These are phyloP conservation scores for Grantiella picta DNA, from an alignment of 2,113 vertebrate species.

Conservation along the genomic window DNA sequence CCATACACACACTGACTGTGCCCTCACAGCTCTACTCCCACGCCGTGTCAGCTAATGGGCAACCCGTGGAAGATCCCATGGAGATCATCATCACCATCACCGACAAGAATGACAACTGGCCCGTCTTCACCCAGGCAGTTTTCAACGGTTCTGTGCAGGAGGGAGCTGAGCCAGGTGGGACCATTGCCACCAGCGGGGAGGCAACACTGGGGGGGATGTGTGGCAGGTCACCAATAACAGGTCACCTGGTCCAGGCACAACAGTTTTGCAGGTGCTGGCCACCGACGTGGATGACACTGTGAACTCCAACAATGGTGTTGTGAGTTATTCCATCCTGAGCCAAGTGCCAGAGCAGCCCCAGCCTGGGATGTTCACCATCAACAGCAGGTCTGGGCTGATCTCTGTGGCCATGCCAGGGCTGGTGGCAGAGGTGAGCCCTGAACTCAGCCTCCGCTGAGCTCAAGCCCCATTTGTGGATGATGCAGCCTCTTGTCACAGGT, in stretches of 20 bases:
- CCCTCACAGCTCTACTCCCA: neutral
- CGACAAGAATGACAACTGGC: constrained; percentile 62
- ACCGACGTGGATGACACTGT: constrained; percentile 52
- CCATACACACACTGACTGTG: neutral
- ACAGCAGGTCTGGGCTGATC: constrained; percentile 69
- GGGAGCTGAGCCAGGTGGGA: neutral
- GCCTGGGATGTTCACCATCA: constrained; percentile 73
- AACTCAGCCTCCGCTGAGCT: neutral
- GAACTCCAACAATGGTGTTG: constrained; percentile 46
- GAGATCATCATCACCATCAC: constrained; percentile 73
- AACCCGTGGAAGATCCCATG: constrained; percentile 69
- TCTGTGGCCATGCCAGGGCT: constrained; percentile 56
- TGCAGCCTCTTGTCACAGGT: neutral
- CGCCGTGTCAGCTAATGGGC: neutral
- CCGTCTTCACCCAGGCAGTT: neutral
- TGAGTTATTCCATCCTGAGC: constrained; percentile 68
- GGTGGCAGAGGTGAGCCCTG: constrained; percentile 70
- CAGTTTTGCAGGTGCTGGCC: constrained; percentile 72
- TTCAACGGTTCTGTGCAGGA: neutral
- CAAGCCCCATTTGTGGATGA: fast-evolving
- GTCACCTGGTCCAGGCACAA: constrained; percentile 40
- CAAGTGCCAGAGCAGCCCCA: constrained; percentile 63
- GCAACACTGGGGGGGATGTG: neutral
- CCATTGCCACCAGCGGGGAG: fast-evolving
- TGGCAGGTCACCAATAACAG: neutral